phyloP scores from a whole-genome alignment of 2,113 vertebrate species.

The Propithecus coquereli region DNA sequence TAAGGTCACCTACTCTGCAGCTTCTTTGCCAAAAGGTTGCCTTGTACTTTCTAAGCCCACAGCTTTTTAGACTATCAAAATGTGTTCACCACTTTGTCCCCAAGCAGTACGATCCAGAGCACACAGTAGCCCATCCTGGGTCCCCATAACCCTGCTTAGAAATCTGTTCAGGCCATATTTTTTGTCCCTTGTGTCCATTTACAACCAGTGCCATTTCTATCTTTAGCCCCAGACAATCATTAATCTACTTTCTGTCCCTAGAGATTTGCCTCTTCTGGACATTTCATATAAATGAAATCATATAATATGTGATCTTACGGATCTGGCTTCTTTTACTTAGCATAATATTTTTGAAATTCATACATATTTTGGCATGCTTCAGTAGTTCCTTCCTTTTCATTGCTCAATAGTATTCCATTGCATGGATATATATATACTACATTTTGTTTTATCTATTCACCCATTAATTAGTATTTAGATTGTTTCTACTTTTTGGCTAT shows the following conservation, averaged over 20 bases:
- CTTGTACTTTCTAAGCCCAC: neutral
- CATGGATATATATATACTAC: neutral
- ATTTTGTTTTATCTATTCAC: neutral
- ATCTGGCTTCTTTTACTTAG: neutral
- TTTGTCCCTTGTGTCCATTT: neutral
- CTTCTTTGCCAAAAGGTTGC: neutral
- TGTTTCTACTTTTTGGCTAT: neutral
- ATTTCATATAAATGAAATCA: neutral
- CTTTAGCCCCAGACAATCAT: neutral
- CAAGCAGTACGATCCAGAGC: neutral
- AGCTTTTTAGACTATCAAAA: neutral
- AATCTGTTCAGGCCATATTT: neutral
- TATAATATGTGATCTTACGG: neutral
- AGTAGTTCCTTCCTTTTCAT: neutral
- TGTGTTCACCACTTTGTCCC: neutral
- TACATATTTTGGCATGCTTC: neutral
- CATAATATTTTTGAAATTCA: neutral
- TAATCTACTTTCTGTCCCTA: neutral
- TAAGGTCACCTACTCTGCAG: neutral
- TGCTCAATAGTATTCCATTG: neutral
- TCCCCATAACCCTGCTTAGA: neutral
- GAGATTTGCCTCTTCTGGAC: neutral
- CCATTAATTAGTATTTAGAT: neutral
- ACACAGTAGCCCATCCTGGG: neutral
- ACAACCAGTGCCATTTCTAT: neutral